These are phyloP conservation scores for Xiphophorus maculatus DNA, from an alignment of 2,113 vertebrate genomes.

Conservation along the genomic window DNA sequence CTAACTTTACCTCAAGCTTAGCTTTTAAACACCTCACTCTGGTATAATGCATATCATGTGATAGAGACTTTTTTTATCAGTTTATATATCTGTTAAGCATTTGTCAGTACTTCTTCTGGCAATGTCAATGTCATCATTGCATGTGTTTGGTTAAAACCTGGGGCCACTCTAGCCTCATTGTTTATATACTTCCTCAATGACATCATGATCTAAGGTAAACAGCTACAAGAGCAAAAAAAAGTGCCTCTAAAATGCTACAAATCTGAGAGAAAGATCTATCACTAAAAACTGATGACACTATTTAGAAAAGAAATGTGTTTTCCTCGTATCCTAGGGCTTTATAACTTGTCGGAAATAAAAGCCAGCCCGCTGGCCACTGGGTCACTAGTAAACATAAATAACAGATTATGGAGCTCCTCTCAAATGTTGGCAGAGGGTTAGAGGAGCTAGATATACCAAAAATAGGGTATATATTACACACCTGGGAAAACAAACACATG, in stretches of 20 bases:
- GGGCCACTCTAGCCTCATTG: conserved; percentile 19
- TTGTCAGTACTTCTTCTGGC: conserved; percentile 37
- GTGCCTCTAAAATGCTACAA: conserved; percentile 26
- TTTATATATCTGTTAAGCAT: not conserved
- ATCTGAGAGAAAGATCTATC: conserved; percentile 57
- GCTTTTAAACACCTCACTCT: not conserved
- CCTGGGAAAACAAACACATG: conserved; percentile 64
- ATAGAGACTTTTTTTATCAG: conserved; percentile 10
- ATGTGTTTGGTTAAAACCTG: conserved; percentile 34
- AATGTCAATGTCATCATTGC: conserved; percentile 13
- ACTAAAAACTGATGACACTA: conserved; percentile 62
- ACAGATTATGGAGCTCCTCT: conserved; percentile 69
- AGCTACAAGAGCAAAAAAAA: not conserved
- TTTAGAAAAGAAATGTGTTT: conserved; percentile 74
- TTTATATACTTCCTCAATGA: conserved; percentile 35
- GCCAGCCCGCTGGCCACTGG: conserved; percentile 79
- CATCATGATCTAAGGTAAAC: conserved; percentile 51
- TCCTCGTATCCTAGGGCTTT: conserved; percentile 62
- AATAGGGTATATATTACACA: conserved; percentile 55
- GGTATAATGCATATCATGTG: conserved; percentile 10
- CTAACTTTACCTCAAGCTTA: not conserved
- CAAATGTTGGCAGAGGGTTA: conserved; percentile 77
- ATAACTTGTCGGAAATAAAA: conserved; percentile 71
- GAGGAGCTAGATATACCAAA: conserved; percentile 70
- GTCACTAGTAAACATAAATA: conserved; percentile 85